A percentile compares a stretch with the other conserved stretches of the same genome.
Conservation (phyloP, 2,113 vertebrate genomes). For the Oreochromis tanganicae region DNA sequence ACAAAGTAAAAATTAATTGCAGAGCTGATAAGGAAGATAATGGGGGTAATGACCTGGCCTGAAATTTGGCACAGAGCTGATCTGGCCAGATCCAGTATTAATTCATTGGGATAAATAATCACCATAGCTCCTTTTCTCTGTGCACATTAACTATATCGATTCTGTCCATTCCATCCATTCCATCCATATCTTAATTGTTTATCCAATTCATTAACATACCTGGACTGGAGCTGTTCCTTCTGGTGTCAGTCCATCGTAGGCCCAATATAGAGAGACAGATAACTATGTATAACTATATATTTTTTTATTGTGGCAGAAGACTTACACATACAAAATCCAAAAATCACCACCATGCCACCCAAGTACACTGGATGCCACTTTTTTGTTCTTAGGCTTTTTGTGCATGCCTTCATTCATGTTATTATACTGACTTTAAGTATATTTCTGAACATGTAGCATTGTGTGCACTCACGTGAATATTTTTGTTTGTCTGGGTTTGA, state of each 20-base stretch:
- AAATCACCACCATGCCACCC: accelerated
- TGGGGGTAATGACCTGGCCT: neutral
- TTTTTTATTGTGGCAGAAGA: neutral
- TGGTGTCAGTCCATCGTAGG: neutral
- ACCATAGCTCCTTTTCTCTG: neutral
- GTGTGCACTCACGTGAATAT: neutral
- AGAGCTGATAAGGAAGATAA: neutral
- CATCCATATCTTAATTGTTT: neutral
- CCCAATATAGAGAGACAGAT: neutral
- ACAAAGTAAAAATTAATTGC: neutral
- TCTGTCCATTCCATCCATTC: neutral
- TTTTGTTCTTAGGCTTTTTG: neutral
- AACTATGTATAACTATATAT: neutral
- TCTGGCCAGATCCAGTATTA: neutral
- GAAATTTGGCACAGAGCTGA: neutral
- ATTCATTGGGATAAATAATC: neutral
- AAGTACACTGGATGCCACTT: neutral
- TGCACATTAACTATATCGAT: neutral
- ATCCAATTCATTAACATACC: neutral
- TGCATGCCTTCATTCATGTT: neutral
- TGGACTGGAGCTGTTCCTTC: neutral
- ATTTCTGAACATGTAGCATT: neutral
- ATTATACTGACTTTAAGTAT: neutral
- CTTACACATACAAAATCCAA: neutral
- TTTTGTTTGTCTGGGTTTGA: conserved; percentile 31